Conservation (phyloP, 2,113 vertebrate species). For the Sylvietta virens region DNA sequence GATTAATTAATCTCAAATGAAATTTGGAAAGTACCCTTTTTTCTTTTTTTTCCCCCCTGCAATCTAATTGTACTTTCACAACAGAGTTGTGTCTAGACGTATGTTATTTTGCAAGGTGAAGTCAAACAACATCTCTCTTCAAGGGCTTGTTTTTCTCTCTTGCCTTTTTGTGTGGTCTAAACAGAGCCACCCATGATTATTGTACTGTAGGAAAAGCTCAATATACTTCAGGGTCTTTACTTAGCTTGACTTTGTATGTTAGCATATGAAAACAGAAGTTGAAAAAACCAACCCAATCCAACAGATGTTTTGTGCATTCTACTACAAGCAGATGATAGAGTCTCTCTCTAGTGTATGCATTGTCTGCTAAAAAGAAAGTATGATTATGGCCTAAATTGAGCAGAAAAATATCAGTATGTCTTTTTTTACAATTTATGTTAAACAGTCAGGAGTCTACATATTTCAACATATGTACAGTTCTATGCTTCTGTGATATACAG, state of each 20-base stretch:
- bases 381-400: not conserved
- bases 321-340: not conserved
- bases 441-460: not conserved
- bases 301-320: conserved; percentile 36
- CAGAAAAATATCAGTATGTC: not conserved
- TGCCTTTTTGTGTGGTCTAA: not conserved
- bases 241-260: not conserved
- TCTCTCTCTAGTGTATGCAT: not conserved
- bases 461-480: not conserved
- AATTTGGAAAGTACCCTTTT: not conserved
- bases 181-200: not conserved
- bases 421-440: not conserved
- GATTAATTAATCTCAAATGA: not conserved
- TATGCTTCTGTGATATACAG: not conserved
- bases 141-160: not conserved
- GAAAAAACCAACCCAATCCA: not conserved
- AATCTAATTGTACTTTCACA: not conserved
- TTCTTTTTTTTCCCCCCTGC: fast-evolving
- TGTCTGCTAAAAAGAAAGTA: not conserved
- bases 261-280: not conserved
- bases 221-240: not conserved
- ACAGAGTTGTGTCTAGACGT: not conserved
- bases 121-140: not conserved
- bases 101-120: conserved; percentile 17
- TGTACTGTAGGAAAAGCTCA: not conserved